Conservation (phyloP, 2,888 invertebrate species). For the Acronicta aceris region DNA sequence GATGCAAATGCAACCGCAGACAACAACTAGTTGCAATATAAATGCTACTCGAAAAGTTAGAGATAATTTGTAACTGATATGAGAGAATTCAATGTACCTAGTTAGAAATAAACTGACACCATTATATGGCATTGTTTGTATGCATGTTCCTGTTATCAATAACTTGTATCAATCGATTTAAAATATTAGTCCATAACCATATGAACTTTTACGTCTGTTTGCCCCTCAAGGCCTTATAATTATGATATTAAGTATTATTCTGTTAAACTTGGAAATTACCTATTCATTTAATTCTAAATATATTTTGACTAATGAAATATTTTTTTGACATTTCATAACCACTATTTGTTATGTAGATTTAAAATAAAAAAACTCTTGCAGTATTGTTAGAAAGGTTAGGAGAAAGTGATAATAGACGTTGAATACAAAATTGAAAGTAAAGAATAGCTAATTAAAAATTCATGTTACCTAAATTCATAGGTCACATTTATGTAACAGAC, state of each 20-base stretch:
- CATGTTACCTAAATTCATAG: constrained; percentile 22
- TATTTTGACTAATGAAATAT: too few species aligned
- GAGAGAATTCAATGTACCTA: constrained; percentile 1
- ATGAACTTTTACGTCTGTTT: constrained; percentile 1
- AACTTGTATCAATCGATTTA: constrained; percentile 19
- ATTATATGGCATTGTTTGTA: constrained; percentile 1
- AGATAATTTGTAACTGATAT: constrained; percentile 13
- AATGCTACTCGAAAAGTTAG: constrained; percentile 21
- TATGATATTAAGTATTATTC: background rate
- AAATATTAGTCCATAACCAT: constrained; percentile 15
- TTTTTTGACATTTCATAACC: too few species aligned
- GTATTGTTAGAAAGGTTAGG: background rate
- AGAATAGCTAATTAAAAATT: background rate
- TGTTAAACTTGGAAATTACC: too few species aligned
- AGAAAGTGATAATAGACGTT: background rate
- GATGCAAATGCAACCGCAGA: constrained; percentile 1
- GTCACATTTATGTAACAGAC: constrained; percentile 8
- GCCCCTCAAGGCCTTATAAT: background rate
- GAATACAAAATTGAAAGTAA: background rate
- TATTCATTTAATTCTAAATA: too few species aligned
- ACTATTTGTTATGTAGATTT: background rate
- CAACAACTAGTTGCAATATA: constrained; percentile 5
- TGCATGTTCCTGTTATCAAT: constrained; percentile 7
- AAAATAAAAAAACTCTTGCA: background rate
- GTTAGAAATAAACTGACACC: constrained; percentile 12